Evolutionary conservation across 1,140 invertebrate species (phyloP).

Genomic region (Mesaphorura yosii): DNA sequence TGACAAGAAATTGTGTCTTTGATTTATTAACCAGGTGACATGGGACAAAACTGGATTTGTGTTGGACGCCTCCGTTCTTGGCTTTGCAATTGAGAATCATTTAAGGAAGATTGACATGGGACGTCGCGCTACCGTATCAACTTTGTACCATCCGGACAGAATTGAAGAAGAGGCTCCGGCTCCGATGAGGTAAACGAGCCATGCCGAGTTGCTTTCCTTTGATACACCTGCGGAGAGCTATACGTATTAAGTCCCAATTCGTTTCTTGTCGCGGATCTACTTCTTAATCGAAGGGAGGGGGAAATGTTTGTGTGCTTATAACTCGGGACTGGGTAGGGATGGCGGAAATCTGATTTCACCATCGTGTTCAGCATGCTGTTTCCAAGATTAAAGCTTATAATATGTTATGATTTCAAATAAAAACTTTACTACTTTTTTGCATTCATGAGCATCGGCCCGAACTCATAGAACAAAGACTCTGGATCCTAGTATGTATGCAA

Average conservation of each 20-base stretch:
- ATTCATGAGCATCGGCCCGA: too few species aligned
- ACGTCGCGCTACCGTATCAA: slow-evolving; percentile 28
- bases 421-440: too few species aligned
- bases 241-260: not conserved
- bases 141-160: slow-evolving; percentile 22
- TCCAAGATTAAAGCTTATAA: too few species aligned
- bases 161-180: not conserved
- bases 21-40: too few species aligned
- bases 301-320: not conserved
- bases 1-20: too few species aligned
- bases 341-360: too few species aligned
- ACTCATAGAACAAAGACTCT: too few species aligned
- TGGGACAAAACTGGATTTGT: slow-evolving; percentile 29
- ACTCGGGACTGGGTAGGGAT: not conserved
- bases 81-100: slow-evolving; percentile 30
- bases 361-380: too few species aligned
- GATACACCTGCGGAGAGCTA: not conserved
- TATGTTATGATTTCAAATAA: too few species aligned
- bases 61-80: slow-evolving; percentile 25
- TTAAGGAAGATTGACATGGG: slow-evolving; percentile 22
- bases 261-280: not conserved
- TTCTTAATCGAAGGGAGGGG: not conserved
- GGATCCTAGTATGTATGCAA: too few species aligned
- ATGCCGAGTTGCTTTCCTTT: too few species aligned
- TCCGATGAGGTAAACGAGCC: not conserved